Percentiles rank a stretch among this genome's conserved stretches.
These are phyloP conservation scores for Pristiophorus japonicus DNA, from an alignment of 2,113 vertebrate species.

Conservation along the genomic window DNA sequence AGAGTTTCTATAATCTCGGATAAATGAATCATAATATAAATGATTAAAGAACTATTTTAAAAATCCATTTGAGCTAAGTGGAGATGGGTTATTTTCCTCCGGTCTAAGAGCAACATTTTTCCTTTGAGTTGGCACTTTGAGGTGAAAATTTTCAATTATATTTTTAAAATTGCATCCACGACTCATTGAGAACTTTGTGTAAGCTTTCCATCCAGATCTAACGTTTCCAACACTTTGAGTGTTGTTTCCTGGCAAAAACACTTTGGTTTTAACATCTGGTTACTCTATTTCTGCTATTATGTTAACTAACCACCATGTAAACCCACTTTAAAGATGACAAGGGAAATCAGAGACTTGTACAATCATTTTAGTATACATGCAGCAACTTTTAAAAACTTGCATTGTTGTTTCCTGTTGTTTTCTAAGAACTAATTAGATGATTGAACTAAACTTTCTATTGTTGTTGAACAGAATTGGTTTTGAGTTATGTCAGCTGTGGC, in stretches of 20 bases:
- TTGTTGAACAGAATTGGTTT: not conserved
- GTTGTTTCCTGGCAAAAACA: not conserved
- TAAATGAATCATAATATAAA: not conserved
- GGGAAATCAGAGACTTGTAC: not conserved
- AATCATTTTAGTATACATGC: not conserved
- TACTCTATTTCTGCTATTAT: not conserved
- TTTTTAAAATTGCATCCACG: not conserved
- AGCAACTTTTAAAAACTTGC: not conserved
- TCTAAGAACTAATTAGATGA: not conserved
- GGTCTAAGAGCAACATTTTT: not conserved
- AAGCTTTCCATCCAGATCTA: not conserved
- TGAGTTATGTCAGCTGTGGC: not conserved
- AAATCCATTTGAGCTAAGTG: not conserved
- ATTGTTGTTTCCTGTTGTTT: not conserved
- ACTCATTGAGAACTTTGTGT: not conserved
- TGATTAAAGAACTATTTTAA: not conserved
- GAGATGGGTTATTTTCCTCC: not conserved
- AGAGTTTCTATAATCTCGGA: not conserved
- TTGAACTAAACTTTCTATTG: not conserved
- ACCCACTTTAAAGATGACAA: not conserved
- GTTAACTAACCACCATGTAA: not conserved
- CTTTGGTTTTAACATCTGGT: not conserved
- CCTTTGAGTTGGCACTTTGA: not conserved
- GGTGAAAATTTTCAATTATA: not conserved
- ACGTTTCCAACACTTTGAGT: not conserved